Conservation (phyloP, 53 echinoderm and acorn worm genomes). For the Luidia sarsii region DNA sequence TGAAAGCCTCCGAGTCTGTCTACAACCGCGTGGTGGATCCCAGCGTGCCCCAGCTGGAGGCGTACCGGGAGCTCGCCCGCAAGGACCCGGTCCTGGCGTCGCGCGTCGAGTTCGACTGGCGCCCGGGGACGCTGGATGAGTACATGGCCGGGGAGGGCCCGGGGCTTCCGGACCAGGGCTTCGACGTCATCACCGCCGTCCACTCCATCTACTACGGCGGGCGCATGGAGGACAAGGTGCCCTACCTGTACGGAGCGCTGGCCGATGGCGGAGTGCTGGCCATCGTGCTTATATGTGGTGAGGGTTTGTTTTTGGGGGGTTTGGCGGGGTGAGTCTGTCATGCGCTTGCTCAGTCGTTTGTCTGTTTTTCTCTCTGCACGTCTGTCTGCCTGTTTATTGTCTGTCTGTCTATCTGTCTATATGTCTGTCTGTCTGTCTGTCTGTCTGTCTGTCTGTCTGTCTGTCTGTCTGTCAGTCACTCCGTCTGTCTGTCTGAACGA, state of each 20-base stretch:
- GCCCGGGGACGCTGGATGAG: slow-evolving; percentile 14
- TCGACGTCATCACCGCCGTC: slow-evolving; percentile 32
- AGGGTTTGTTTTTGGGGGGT: not conserved
- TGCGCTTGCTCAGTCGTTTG: too few relatives aligned
- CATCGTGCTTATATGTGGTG: slow-evolving; percentile 27
- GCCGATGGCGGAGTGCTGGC: slow-evolving; percentile 16
- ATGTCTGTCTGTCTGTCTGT: too few relatives aligned
- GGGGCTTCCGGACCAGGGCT: not conserved
- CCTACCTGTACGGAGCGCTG: slow-evolving; percentile 4
- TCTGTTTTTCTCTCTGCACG: too few relatives aligned
- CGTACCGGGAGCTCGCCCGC: not conserved
- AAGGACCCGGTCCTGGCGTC: not conserved
- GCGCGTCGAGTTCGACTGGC: slow-evolving; percentile 26
- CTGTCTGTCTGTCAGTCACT: too few relatives aligned
- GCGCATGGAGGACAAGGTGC: slow-evolving; percentile 33
- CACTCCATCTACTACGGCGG: slow-evolving; percentile 30
- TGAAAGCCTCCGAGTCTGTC: slow-evolving; percentile 15
- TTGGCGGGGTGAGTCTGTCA: not conserved
- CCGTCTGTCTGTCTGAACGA: too few relatives aligned
- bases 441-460: too few relatives aligned
- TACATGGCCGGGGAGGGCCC: not conserved
- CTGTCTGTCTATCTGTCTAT: too few relatives aligned
- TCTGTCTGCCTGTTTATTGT: too few relatives aligned
- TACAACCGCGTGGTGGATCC: slow-evolving; percentile 33
- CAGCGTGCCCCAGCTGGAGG: not conserved